Evolutionary conservation across 2,888 invertebrate species (phyloP).

Genomic region (Coleophora flavipennella): DNA sequence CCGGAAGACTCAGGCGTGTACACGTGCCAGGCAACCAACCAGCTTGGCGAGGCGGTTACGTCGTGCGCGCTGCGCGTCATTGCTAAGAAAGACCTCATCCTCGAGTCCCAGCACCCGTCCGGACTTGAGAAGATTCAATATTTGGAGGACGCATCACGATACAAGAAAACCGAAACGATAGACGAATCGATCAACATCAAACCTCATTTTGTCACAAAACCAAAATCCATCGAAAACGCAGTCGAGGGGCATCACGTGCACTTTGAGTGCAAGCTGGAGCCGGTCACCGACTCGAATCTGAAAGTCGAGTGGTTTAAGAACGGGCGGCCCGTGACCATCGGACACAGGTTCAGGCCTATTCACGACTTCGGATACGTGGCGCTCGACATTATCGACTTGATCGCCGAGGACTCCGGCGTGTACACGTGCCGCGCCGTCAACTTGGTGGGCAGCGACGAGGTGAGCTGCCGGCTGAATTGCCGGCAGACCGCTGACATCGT

Average conservation of each 20-base stretch:
- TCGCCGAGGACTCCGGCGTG: constrained; percentile 94
- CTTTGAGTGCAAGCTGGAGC: constrained; percentile 97
- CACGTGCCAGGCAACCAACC: constrained; percentile 95
- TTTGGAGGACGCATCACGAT: constrained; percentile 88
- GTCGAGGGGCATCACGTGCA: constrained; percentile 94
- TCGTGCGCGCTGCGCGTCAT: constrained; percentile 92
- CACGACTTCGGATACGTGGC: constrained; percentile 99
- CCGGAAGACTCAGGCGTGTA: constrained; percentile 98
- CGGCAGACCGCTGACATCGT: constrained; percentile 86
- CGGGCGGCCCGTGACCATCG: constrained; percentile 93
- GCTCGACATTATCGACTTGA: constrained; percentile 94
- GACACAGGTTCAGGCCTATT: constrained; percentile 95
- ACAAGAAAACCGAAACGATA: constrained; percentile 84
- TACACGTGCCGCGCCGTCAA: constrained; percentile 97
- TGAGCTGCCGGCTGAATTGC: constrained; percentile 80
- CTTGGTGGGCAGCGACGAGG: constrained; percentile 90
- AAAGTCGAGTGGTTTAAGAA: constrained; percentile 98
- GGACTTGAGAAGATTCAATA: constrained; percentile 94
- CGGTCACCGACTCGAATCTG: constrained; percentile 95
- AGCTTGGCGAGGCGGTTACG: constrained; percentile 94
- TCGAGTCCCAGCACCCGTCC: constrained; percentile 92
- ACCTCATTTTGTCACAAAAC: constrained; percentile 88
- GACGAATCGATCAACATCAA: constrained; percentile 88
- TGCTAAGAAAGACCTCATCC: constrained; percentile 88
- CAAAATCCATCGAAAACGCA: constrained; percentile 88